These are phyloP conservation scores for Ophion obscuratus DNA, from an alignment of 2,888 invertebrate genomes.

Conservation along the genomic window DNA sequence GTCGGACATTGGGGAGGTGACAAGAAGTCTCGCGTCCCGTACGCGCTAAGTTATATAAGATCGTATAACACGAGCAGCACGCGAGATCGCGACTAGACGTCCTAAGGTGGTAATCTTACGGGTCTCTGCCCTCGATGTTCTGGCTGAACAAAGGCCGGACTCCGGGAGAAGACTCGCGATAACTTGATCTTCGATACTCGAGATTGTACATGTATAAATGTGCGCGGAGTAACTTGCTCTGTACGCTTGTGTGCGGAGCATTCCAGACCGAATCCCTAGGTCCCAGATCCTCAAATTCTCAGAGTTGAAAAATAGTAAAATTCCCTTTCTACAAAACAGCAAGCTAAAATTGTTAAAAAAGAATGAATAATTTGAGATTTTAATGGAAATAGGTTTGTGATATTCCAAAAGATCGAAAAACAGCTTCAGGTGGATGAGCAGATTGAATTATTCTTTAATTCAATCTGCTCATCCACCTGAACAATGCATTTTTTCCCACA, in stretches of 20 bases:
- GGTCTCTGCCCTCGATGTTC: constrained; percentile 34
- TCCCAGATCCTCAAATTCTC: too few species aligned
- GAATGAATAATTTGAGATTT: neutral
- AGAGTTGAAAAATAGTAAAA: constrained; percentile 59
- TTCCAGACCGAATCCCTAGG: neutral
- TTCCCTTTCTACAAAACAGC: neutral
- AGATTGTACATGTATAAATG: neutral
- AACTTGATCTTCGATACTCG: constrained; percentile 20
- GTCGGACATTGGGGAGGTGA: neutral
- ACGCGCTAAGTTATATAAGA: constrained; percentile 17
- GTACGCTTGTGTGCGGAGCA: neutral
- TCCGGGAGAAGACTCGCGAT: constrained; percentile 16
- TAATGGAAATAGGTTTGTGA: neutral
- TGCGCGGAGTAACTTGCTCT: constrained; percentile 1
- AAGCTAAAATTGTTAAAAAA: neutral
- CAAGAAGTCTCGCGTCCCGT: neutral
- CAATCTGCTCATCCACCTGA: too few species aligned
- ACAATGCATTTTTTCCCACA: too few species aligned
- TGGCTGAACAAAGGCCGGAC: constrained; percentile 40
- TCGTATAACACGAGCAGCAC: constrained; percentile 23
- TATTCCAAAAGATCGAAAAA: neutral
- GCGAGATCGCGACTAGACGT: constrained; percentile 13
- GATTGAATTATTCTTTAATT: too few species aligned
- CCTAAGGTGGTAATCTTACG: constrained; percentile 39
- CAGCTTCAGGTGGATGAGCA: too few species aligned